Evolutionary conservation across 1,140 invertebrate species (phyloP).

Genomic region (Apocrypta bakeri): DNA sequence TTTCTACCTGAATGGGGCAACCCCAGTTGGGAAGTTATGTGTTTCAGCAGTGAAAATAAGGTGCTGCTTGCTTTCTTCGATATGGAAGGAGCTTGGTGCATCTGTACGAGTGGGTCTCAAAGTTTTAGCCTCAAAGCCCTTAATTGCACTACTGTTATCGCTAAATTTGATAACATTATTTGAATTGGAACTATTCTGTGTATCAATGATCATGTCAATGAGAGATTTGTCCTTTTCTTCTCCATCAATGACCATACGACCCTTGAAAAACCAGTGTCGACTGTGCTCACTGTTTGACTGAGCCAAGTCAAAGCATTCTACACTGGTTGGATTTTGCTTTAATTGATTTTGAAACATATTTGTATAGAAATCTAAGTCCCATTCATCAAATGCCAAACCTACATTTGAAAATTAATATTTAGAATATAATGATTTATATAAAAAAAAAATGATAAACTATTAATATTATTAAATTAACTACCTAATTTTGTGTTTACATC

Average conservation of each 20-base stretch:
- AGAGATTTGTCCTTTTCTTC: conserved; percentile 85
- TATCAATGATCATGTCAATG: conserved; percentile 94
- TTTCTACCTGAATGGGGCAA: conserved; percentile 85
- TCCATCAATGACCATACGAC: conserved; percentile 90
- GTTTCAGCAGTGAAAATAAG: conserved; percentile 99
- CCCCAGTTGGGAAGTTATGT: conserved; percentile 98
- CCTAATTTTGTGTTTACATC: conserved; percentile 89
- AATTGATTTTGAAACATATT: conserved; percentile 87
- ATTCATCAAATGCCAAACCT: conserved; percentile 91
- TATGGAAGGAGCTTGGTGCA: conserved; percentile 79
- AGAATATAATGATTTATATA: background rate
- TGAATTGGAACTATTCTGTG: conserved; percentile 88
- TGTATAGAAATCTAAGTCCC: conserved; percentile 91
- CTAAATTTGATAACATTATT: conserved; percentile 99
- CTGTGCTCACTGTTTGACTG: conserved; percentile 98
- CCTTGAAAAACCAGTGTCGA: conserved; percentile 96
- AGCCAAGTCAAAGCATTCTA: conserved; percentile 98
- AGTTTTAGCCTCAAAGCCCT: conserved; percentile 84
- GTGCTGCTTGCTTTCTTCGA: conserved; percentile 81
- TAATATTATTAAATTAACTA: conserved; percentile 61
- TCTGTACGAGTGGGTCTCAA: conserved; percentile 78
- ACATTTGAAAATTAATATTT: background rate
- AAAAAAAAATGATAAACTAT: too few relatives aligned
- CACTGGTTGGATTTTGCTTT: conserved; percentile 95
- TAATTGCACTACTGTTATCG: conserved; percentile 97